A percentile compares a stretch with the other conserved stretches of the same genome.
These are phyloP conservation scores for Coelopa pilipes DNA, from an alignment of 2,888 invertebrate species.

Conservation along the genomic window DNA sequence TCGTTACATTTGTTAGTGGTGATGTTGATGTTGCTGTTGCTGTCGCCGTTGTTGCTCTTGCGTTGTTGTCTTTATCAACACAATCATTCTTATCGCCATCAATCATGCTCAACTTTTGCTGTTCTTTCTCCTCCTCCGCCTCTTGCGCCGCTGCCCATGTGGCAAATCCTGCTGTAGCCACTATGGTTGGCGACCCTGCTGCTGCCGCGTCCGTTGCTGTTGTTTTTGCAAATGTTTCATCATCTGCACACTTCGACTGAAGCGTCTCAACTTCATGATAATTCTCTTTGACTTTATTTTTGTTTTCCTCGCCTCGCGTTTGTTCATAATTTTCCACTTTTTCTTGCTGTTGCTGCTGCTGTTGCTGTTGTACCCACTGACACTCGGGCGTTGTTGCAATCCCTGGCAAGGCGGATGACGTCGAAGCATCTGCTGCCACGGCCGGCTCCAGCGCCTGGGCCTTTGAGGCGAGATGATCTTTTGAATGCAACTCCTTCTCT, in stretches of 20 bases:
- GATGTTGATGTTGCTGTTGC: conserved; percentile 14
- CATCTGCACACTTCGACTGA: conserved; percentile 13
- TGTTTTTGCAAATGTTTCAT: conserved; percentile 33
- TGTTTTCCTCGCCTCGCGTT: conserved; percentile 23
- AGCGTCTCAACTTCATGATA: conserved; percentile 23
- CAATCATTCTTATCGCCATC: conserved; percentile 32
- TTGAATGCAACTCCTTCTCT: conserved; percentile 35
- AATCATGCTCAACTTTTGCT: conserved; percentile 40
- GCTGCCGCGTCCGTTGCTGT: conserved; percentile 37
- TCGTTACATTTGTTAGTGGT: conserved; percentile 14
- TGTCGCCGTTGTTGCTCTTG: conserved; percentile 18
- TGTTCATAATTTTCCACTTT: conserved; percentile 13
- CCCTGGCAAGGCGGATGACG: not conserved
- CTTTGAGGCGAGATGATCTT: conserved; percentile 18
- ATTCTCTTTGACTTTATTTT: conserved; percentile 29
- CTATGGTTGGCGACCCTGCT: conserved; percentile 39
- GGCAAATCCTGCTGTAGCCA: conserved; percentile 30
- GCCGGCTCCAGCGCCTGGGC: not conserved
- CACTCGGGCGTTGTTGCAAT: conserved; percentile 34
- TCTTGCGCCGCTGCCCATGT: not conserved
- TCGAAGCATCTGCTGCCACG: not conserved
- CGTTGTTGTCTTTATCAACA: conserved; percentile 28
- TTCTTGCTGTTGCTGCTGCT: conserved; percentile 33
- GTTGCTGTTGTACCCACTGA: conserved; percentile 45
- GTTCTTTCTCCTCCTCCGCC: conserved; percentile 31